Evolutionary conservation across 2,888 invertebrate genomes (phyloP).

Genomic region (Brachynemurus nebulosus): DNA sequence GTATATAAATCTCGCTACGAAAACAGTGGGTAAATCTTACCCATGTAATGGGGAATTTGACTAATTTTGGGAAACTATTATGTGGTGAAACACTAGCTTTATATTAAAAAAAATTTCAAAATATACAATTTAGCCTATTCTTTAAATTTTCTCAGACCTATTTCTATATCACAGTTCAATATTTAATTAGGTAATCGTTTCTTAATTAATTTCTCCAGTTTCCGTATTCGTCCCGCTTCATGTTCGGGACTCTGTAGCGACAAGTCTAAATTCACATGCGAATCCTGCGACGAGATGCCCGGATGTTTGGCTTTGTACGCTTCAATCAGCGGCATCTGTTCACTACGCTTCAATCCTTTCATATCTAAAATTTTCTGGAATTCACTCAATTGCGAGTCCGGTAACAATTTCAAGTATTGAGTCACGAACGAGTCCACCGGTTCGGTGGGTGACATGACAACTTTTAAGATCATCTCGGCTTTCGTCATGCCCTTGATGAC

Average conservation of each 20-base stretch:
- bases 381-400: slow-evolving; percentile 78
- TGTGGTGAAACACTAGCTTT: too few species aligned
- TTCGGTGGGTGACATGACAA: slow-evolving; percentile 90
- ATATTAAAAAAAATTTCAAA: too few species aligned
- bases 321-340: slow-evolving; percentile 42
- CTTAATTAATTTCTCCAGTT: slow-evolving; percentile 40
- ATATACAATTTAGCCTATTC: too few species aligned
- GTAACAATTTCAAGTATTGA: slow-evolving; percentile 79
- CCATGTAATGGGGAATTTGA: too few species aligned
- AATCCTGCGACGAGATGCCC: slow-evolving; percentile 12
- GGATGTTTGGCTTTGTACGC: slow-evolving; percentile 36
- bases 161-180: too few species aligned
- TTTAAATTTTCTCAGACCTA: too few species aligned
- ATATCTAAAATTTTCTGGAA: slow-evolving; percentile 91
- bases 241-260: slow-evolving; percentile 28
- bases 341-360: slow-evolving; percentile 59
- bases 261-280: slow-evolving; percentile 6
- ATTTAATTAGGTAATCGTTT: slow-evolving; percentile 31
- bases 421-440: slow-evolving; percentile 68
- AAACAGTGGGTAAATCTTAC: too few species aligned
- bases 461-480: slow-evolving; percentile 97
- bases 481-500: slow-evolving; percentile 77
- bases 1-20: too few species aligned
- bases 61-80: too few species aligned
- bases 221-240: slow-evolving; percentile 38